Base-by-base conservation (phyloP, 2,888 invertebrate species). In the Orchestes rusci region DNA sequence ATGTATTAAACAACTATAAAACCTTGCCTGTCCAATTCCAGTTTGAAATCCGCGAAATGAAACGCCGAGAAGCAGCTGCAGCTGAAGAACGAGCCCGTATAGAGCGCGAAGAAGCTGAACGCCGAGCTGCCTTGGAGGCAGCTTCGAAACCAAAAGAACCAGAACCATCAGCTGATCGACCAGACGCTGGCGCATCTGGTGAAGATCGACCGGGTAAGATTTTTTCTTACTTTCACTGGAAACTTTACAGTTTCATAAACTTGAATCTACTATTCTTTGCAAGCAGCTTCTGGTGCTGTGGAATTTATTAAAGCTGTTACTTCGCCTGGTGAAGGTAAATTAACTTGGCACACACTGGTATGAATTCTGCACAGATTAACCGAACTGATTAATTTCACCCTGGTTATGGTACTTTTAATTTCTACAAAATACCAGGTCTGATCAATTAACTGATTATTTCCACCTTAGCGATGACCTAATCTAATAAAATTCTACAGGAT, bases 41-140 rank as follows among this genome's bases (percentile, higher is more conserved):
- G 95, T 95, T 90, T 76, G 96, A 96, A 77, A 79, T 96, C 73
- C 91, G 92, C 73, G 95, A 97, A 73, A 79, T 91, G 74, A 89
- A 90, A 72, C 79, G 89, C 61, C 79, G 87, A 53, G 76, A 79
- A 60, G 76, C 77, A 57, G 73, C 75, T 45, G 80, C 79, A 59
- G 78, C 79, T 48, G 75, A 76, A 52, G 79, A 79, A 56, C 70
- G 74, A 53, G 73, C 73, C 40, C 71, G 75, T 52, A 70, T 73
- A 53, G 88, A 90, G 53, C 86, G 85, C 20, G 86, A 89, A 61
- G 84, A 87, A 57, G 85, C 85, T 1, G 87, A 87, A 66, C 77
- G 84, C 51, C 80, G 82, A 53, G 78, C 78, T 44, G 72, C 72
- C 33, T 66, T 70, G 54, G 80, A 79, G 59, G 73, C 77, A 0